Conservation (phyloP, 2,888 invertebrate species). For the Actias luna region DNA sequence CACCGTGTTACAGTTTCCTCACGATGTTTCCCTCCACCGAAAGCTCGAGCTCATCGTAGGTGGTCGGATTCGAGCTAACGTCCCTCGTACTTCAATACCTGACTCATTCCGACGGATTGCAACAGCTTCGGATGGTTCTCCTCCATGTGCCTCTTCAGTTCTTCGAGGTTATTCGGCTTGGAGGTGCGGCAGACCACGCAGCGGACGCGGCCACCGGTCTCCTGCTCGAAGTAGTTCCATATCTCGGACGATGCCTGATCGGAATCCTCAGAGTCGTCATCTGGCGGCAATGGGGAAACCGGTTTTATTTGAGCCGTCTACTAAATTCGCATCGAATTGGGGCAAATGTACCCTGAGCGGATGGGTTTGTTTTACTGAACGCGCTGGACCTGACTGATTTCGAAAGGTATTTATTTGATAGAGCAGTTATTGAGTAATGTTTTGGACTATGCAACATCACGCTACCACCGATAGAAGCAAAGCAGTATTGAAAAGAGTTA, state of each 20-base stretch:
- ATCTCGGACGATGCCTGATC: conserved; percentile 31
- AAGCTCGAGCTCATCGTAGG: background rate
- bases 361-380: no score
- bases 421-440: no score
- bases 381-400: no score
- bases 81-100: conserved; percentile 18
- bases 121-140: conserved; percentile 44
- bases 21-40: background rate
- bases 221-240: conserved; percentile 49
- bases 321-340: no score
- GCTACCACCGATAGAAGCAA: no score
- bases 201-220: conserved; percentile 31
- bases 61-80: background rate
- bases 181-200: conserved; percentile 46
- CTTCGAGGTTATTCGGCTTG: conserved; percentile 22
- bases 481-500: no score
- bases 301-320: background rate
- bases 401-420: no score
- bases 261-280: conserved; percentile 24
- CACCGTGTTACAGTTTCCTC: background rate
- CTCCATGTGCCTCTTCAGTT: conserved; percentile 41
- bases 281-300: conserved; percentile 18
- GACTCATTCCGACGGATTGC: conserved; percentile 17
- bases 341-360: no score
- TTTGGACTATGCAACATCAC: no score